Base-by-base conservation (phyloP, 1,140 invertebrate species). In the Aplysia californica region DNA sequence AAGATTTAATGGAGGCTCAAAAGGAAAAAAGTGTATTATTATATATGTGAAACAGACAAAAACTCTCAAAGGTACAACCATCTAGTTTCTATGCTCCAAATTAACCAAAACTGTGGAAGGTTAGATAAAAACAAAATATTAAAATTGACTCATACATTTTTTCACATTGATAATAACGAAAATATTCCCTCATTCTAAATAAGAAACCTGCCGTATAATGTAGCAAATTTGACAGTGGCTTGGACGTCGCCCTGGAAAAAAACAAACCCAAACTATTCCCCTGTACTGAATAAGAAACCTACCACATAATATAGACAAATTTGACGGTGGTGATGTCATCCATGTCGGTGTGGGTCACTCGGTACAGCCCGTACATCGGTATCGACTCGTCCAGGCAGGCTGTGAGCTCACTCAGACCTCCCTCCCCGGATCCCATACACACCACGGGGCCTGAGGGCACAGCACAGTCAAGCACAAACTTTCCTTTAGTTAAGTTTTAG, bases 301-400 rank as follows among this genome's bases (percentile, higher is more conserved):
- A 89, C 88, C 88, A 89, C 20, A 81, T 77, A 56, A 89, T 87
- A 61, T 83, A 88, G 44, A 87, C 86, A 86, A 89, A 89, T 71
- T 89, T 89, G 38, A 88, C 87, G 21, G 85, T 88, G 39, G 81
- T 80, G 56, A 87, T 85, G 64, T 85, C 83, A 77, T 88, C 87
- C 31, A 85, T 79, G 33, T 81, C 75, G 3, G 56, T 75, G 73
- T 87, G 86, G 3, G 85, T 83, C 5, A 84, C 80, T 58, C 87
- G 75, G 59, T 83, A 88, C 21, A 89, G 75, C 3, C 80, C 85
- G 77, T 87, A 89, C 83, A 87, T 83, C 20, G 80, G 83, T 58
- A 77, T 65, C 39, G 80, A 80, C 29, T 85, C 82, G 20, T 71
- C 64, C 4, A 89, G 68, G 36, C 59, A 64, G 18, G 67, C 74